Base-by-base conservation (phyloP, 2,113 vertebrate genomes). In the Salvator merianae region DNA sequence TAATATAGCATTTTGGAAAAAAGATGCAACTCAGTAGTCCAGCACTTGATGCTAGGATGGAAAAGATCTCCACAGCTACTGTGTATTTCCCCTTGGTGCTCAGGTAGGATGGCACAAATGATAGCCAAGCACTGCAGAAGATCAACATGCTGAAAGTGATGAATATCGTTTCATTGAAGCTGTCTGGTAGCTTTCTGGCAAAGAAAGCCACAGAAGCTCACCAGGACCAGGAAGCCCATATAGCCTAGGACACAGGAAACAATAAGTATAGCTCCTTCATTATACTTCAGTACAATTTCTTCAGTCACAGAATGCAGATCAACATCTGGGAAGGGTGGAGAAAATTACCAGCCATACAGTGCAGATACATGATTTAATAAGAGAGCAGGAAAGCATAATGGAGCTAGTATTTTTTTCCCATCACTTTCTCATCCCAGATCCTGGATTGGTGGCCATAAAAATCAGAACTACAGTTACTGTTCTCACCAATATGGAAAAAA, bases 371-470 rank as follows among this genome's bases (percentile, higher is more conserved):
- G 34, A 14, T 71, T 71, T 34, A 20, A 71, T 26, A 9, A 71
- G 69, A 16, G 69, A 24, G 36, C 69, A 71, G 20, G 69, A 71
- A n/a, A 81, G 12, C 20, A 81, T 62, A 72, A 71, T 59, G 13
- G 32, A 8, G 32, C 6, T 6, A 81, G n/a, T n/a, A 22, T 10
- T 70, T n/a, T 59, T 71, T 26, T 68, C 79, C 24, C 71, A 3
- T 43, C 50, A 81, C 3, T 81, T 81, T 14, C 68, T 81, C 32
- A 38, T 38, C 2, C 24, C 18, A 50, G 32, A 38, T 72, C 68
- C 79, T 10, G 79, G 79, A 20, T 71, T 81, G 13, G 79, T 81
- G 24, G 66, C 79, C 79, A 81, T 36, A 26, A 81, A 81, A 59
- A 68, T 68, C 79, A 81, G 68, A 36, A 71, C 20, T 13, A 81